Evolutionary conservation across 2,113 vertebrate genomes (phyloP).

Genomic region (Xiphorhynchus elegans): DNA sequence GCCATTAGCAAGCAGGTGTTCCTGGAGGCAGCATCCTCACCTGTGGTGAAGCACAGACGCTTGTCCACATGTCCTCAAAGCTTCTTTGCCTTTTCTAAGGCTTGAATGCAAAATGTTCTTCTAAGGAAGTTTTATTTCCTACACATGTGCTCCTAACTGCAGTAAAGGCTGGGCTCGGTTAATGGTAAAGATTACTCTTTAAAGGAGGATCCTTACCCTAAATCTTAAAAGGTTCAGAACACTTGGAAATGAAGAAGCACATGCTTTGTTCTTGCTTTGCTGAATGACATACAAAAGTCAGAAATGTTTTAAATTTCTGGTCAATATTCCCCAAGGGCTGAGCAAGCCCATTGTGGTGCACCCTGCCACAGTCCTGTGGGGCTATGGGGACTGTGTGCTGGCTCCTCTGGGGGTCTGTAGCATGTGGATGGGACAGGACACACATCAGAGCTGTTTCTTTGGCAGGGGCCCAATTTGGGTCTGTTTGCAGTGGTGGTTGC

Average conservation of each 20-base stretch:
- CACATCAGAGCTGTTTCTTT: background rate
- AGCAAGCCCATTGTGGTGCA: background rate
- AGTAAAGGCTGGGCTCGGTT: background rate
- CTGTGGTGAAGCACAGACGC: background rate
- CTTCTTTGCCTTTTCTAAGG: background rate
- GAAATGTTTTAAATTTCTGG: background rate
- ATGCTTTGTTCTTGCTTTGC: background rate
- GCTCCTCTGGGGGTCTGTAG: rapidly evolving
- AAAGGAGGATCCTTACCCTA: background rate
- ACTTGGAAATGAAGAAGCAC: background rate
- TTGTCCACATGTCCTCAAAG: background rate
- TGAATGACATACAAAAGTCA: background rate
- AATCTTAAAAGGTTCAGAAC: background rate
- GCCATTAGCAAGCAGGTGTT: background rate
- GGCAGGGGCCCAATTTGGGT: rapidly evolving
- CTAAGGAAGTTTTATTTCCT: background rate
- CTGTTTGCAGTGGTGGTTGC: background rate
- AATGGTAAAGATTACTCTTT: background rate
- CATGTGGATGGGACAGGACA: rapidly evolving
- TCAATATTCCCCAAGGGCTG: background rate
- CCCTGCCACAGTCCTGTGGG: background rate
- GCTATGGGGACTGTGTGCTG: background rate
- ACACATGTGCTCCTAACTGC: background rate
- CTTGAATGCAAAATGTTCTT: background rate
- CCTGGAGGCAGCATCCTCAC: background rate